These are phyloP conservation scores for Lathronympha strigana DNA, from an alignment of 2,888 invertebrate species.

Conservation along the genomic window DNA sequence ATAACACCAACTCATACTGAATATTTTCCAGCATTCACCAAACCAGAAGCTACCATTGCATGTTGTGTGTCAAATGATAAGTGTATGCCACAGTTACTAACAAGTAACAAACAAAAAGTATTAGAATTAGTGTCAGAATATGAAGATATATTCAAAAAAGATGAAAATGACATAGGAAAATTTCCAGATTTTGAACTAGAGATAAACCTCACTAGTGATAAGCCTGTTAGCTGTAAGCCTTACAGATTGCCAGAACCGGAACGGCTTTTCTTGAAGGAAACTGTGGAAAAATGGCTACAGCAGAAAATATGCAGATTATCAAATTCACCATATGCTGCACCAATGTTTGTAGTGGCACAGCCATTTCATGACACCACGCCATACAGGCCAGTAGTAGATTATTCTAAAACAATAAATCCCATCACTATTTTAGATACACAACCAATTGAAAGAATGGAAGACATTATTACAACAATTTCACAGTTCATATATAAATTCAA, in stretches of 20 bases:
- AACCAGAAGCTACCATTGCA: no score
- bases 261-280: conserved; percentile 24
- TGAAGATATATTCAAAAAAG: not conserved
- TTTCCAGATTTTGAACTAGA: conserved; percentile 31
- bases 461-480: conserved; percentile 21
- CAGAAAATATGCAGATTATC: conserved; percentile 32
- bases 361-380: conserved; percentile 33
- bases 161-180: conserved; percentile 24
- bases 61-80: no score
- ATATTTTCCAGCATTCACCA: no score
- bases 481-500: conserved; percentile 30
- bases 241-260: conserved; percentile 31
- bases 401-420: conserved; percentile 32
- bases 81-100: no score
- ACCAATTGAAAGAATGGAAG: conserved; percentile 27
- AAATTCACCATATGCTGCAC: conserved; percentile 33
- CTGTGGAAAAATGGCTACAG: conserved; percentile 27
- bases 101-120: no score
- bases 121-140: no score
- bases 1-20: no score
- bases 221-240: conserved; percentile 32
- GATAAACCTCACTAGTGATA: conserved; percentile 24
- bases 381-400: conserved; percentile 32
- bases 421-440: conserved; percentile 25
- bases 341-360: conserved; percentile 32